phyloP scores from a whole-genome alignment of 2,888 invertebrate genomes.

The Pharmacophagus antenor region DNA sequence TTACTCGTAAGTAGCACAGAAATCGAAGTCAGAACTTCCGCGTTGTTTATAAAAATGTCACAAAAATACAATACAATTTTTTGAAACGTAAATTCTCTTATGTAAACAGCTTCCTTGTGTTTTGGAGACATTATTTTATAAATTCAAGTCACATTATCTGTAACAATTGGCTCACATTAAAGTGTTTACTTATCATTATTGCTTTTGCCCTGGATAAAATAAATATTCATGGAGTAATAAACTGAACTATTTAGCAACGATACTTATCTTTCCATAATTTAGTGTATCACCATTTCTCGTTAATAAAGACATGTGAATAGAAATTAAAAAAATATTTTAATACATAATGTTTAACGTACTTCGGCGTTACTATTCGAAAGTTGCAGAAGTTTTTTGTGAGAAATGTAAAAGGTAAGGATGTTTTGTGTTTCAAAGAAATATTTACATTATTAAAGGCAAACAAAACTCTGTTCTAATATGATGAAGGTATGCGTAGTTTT shows the following conservation, averaged over 20 bases:
- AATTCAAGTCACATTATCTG: not conserved
- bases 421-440: too few species aligned
- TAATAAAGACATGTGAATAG: conserved; percentile 2
- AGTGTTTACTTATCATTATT: conserved; percentile 12
- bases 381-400: conserved; percentile 37
- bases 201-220: conserved; percentile 14
- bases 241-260: not conserved
- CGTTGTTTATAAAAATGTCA: too few species aligned
- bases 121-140: not conserved
- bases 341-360: conserved; percentile 12
- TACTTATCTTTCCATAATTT: conserved; percentile 7
- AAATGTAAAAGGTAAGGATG: conserved; percentile 50
- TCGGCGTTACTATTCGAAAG: conserved; percentile 1
- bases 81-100: not conserved
- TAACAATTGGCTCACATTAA: not conserved
- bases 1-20: too few species aligned
- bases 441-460: too few species aligned
- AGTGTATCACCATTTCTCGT: conserved; percentile 1
- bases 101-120: not conserved
- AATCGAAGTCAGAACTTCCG: too few species aligned
- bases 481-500: too few species aligned
- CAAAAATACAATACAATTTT: too few species aligned
- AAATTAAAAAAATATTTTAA: conserved; percentile 27
- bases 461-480: too few species aligned
- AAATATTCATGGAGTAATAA: conserved; percentile 1